Base-by-base conservation (phyloP, 2,888 invertebrate species). In the Palloptera scutellata region DNA sequence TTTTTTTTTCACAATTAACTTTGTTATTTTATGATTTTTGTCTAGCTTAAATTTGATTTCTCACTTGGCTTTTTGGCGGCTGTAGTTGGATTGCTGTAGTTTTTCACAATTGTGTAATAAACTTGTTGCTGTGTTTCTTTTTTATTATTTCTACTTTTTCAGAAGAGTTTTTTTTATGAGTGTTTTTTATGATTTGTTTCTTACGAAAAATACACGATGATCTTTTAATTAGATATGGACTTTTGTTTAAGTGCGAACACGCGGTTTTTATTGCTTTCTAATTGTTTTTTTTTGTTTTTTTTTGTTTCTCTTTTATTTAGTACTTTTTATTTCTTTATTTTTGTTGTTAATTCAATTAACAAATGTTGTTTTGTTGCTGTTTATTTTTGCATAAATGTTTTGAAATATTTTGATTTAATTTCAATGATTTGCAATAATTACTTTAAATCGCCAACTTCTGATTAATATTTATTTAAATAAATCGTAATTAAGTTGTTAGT, bases 241-340 rank as follows among this genome's bases (percentile, higher is more conserved):
- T 30, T 30, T 58, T 58, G 30, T 20, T 53, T 19, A 59, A 59
- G 59, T 59, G 59, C 59, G 59, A 59, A 59, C 45, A 45, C 17
- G 59, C 41, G 59, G 19, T 4, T 58, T 59, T 59, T 45, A 59
- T 59, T 41, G 59, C 40, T 20, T 12, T 12, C 8, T 43, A n/a
- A 13, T 57, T 57, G 57, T 15, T 1, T 40, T 57, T 6, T 57
- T 57, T 57, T 40, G 0, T 57, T 1, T 3, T 59, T 59, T 12
- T 59, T 43, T 9, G 42, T 15, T 8, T 11, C 59, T 12, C 42
- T 41, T 43, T 58, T 58, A 13, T 42, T 58, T 43, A 5, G 5
- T 10, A 42, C 12, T 15, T 15, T 48, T 53, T 42, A 41, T 41
- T 52, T 15, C 17, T 41, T 1, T 52, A 10, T 57, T n/a, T 40